Evolutionary conservation across 2,113 vertebrate species (phyloP).

Genomic region (Otolemur garnettii): DNA sequence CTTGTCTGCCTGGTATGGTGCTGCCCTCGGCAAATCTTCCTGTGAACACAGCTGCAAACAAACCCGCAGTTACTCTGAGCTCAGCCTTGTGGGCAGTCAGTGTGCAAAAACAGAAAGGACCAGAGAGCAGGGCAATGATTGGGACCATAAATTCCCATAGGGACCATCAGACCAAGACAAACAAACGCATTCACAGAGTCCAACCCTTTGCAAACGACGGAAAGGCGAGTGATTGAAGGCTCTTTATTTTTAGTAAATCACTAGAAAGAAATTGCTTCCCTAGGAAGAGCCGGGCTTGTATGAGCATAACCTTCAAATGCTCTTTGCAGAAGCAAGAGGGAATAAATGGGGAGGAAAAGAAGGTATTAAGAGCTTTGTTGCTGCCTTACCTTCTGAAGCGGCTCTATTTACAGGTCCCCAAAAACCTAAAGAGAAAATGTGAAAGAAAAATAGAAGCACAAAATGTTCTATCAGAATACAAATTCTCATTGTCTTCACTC

Average conservation of each 20-base stretch:
- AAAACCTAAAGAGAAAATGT: not conserved
- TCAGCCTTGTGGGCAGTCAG: not conserved
- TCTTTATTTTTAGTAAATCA: conserved; percentile 41
- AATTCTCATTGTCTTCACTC: not conserved
- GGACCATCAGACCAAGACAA: not conserved
- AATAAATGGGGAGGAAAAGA: not conserved
- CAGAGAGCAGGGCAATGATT: not conserved
- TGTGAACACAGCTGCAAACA: not conserved
- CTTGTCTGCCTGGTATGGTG: not conserved
- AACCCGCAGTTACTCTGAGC: not conserved
- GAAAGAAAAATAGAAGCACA: not conserved
- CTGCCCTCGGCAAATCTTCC: not conserved
- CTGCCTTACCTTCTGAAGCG: not conserved
- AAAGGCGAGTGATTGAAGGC: not conserved
- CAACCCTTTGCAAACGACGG: not conserved
- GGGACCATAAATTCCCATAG: conserved; percentile 7
- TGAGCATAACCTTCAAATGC: conserved; percentile 3
- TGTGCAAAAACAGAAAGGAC: conserved; percentile 1
- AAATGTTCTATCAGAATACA: not conserved
- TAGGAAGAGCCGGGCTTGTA: not conserved
- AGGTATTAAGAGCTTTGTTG: not conserved
- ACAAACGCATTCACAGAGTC: not conserved
- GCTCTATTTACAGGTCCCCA: not conserved
- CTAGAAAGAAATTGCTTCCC: not conserved
- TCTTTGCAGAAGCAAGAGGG: not conserved